These are phyloP conservation scores for Caranx melampygus DNA, from an alignment of 2,113 vertebrate genomes.

Conservation along the genomic window DNA sequence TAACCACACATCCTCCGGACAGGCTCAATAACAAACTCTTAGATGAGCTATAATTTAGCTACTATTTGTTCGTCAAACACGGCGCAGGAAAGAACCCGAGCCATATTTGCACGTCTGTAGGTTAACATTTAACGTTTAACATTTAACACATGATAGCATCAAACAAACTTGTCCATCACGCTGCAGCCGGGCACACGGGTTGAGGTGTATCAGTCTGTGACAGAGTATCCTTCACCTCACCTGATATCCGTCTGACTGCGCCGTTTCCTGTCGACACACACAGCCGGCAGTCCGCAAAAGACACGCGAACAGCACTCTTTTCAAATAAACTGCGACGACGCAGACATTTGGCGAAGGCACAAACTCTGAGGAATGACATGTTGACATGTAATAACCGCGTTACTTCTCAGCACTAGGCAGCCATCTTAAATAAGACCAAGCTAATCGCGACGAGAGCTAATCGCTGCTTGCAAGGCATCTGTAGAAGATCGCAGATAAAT, in stretches of 20 bases:
- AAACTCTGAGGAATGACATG: constrained; percentile 83
- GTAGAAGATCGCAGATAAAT: constrained; percentile 49
- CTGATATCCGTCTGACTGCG: constrained; percentile 59
- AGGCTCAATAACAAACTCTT: background rate
- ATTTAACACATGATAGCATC: background rate
- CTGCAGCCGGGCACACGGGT: background rate
- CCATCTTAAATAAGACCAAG: constrained; percentile 81
- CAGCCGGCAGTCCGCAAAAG: constrained; percentile 44
- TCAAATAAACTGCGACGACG: constrained; percentile 58
- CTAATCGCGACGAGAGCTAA: constrained; percentile 34
- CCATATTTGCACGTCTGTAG: background rate
- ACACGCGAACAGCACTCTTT: constrained; percentile 20
- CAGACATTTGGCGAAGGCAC: constrained; percentile 69
- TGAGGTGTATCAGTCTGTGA: background rate
- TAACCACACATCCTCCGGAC: background rate
- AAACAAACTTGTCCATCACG: background rate
- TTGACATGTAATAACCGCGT: constrained; percentile 77
- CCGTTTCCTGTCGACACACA: constrained; percentile 56
- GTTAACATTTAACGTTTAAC: background rate
- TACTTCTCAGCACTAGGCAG: constrained; percentile 64
- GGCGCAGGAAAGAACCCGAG: accelerated
- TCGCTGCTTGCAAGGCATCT: background rate
- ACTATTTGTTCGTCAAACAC: background rate
- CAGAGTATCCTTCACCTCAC: constrained; percentile 57
- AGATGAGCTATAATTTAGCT: background rate